Evolutionary conservation across 2,113 vertebrate species (phyloP), one percentile per base, ranked within the genome.

Genomic region (Ibidorhyncha struthersii): DNA sequence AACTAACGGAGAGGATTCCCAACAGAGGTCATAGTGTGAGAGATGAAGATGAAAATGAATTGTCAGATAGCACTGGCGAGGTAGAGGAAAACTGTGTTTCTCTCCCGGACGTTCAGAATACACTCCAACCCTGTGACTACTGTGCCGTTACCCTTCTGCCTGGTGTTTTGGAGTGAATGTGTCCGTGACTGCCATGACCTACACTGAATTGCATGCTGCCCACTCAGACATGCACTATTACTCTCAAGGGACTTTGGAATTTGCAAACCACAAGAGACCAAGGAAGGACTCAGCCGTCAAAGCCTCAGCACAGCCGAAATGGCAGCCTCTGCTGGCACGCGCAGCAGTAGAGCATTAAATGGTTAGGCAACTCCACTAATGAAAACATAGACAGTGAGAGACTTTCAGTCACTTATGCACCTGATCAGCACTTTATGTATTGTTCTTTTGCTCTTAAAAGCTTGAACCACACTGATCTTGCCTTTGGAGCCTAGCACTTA

Each of bases 131-230:
- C 21, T 21, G 13, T 47, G 36, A 65, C 25, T 17, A 30, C 18
- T 1, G 1, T 3, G 56, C 25, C 1, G 0, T 2, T 73, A 70
- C 27, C 14, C 41, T 78, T 61, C 72, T 61, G 36, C 14, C 29
- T 11, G 2, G 12, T 19, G 21, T 53, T 83, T 49, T 58, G 63
- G 34, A 45, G 25, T 9, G 25, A 83, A 73, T 1, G 25, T 8
- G 9, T 14, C 40, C 66, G 53, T 56, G 32, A 49, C 36, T 56
- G 53, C 34, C 27, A 27, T 8, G 2, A 49, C 30, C 40, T 34
- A 10, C 27, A 17, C 34, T 25, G 45, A 73, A 45, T 10, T 20
- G 43, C 2, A 2, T 29, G 27, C 72, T 86, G 59, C 50, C 63
- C 34, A 17, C 26, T 36, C 72, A 81, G 63, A 52, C 20, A 12